Percentiles rank a stretch among this genome's conserved stretches.
These are phyloP conservation scores for Ochotona curzoniae DNA, from an alignment of 2,113 vertebrate species.

Conservation along the genomic window DNA sequence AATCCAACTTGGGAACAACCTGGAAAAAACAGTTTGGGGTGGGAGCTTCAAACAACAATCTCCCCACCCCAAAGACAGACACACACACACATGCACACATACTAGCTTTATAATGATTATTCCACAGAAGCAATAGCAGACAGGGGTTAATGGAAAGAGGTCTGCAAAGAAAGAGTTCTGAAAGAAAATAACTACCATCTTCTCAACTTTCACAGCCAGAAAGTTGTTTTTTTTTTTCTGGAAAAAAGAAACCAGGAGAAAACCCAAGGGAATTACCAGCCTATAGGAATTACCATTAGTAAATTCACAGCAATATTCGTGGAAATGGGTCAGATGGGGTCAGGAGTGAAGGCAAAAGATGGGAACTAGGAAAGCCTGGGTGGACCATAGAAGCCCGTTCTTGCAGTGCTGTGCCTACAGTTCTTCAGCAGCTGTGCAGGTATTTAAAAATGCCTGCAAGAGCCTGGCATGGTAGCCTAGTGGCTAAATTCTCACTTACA, in stretches of 20 bases:
- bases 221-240: not conserved
- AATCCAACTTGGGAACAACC: not conserved
- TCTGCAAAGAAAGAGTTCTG: not conserved
- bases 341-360: not conserved
- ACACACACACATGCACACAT: not conserved
- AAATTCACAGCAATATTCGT: not conserved
- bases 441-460: not conserved
- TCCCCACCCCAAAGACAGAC: not conserved
- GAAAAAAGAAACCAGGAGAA: not conserved
- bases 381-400: too few species aligned
- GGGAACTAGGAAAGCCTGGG: rapidly evolving
- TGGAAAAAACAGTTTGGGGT: not conserved
- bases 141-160: not conserved
- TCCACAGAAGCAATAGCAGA: not conserved
- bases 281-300: not conserved
- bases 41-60: not conserved
- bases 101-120: not conserved
- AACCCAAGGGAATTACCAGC: not conserved
- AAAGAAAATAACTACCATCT: not conserved
- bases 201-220: not conserved
- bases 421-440: not conserved
- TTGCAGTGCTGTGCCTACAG: not conserved
- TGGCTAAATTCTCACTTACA: too few species aligned
- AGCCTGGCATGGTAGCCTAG: too few species aligned
- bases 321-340: not conserved